A percentile compares a stretch with the other conserved stretches of the same genome.
phyloP scores from a whole-genome alignment of 2,888 invertebrate genomes.

The Lepidochrysops patricia region DNA sequence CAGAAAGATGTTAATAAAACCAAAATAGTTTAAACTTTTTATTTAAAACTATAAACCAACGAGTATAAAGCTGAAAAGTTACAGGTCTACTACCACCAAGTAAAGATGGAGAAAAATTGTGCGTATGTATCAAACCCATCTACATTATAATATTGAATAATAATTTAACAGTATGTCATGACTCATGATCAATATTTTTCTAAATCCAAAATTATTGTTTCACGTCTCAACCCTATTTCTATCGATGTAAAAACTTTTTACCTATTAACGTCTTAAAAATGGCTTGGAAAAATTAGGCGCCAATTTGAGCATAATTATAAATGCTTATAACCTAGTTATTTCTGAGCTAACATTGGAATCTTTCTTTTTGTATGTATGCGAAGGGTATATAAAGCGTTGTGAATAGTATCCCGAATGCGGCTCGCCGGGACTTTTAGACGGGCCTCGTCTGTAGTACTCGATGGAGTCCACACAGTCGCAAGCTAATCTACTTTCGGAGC shows the following conservation, averaged over 20 bases:
- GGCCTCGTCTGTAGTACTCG: conserved; percentile 54
- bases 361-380: conserved; percentile 67
- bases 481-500: conserved; percentile 79
- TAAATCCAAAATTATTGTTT: conserved; percentile 11
- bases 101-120: conserved; percentile 1
- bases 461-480: conserved; percentile 79
- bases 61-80: conserved; percentile 36
- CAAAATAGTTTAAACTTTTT: conserved; percentile 28
- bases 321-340: conserved; percentile 78
- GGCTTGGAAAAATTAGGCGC: conserved; percentile 12
- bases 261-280: not conserved
- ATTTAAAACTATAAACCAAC: conserved; percentile 41
- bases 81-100: conserved; percentile 1
- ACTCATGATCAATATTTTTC: not conserved
- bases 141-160: not conserved
- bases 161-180: not conserved
- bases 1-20: conserved; percentile 15
- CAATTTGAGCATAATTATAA: conserved; percentile 26
- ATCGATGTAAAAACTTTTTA: not conserved
- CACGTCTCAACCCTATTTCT: not conserved
- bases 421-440: conserved; percentile 49
- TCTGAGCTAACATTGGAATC: conserved; percentile 78
- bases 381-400: conserved; percentile 65
- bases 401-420: conserved; percentile 54
- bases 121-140: conserved; percentile 1